Evolutionary conservation across 2,797 vertebrate genomes (phyloP).

Genomic region (Peromyscus aztecus): DNA sequence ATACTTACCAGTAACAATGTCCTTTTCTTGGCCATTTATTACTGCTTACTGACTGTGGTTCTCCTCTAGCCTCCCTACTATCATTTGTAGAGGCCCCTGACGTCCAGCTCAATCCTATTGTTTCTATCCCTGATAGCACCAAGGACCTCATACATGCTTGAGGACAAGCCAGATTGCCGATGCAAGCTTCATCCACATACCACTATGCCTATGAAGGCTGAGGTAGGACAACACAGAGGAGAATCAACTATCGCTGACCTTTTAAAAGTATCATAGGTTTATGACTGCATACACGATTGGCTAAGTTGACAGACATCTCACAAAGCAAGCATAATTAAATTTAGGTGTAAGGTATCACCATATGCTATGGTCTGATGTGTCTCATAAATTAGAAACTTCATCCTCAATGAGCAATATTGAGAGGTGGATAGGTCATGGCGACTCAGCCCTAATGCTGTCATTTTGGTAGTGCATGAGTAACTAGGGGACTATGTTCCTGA

Average conservation of each 20-base stretch:
- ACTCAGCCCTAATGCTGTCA: not conserved
- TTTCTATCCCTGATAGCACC: not conserved
- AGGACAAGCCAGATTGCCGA: not conserved
- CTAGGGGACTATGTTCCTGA: not conserved
- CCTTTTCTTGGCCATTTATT: not conserved
- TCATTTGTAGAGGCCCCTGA: not conserved
- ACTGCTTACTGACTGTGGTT: not conserved
- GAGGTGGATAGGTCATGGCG: not conserved
- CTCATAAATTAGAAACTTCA: not conserved
- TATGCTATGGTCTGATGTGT: not conserved
- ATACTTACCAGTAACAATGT: not conserved
- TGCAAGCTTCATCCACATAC: not conserved
- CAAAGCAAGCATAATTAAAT: slow-evolving; percentile 19
- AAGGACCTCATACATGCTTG: not conserved
- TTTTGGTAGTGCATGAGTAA: not conserved
- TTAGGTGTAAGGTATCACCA: not conserved
- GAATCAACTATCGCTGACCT: not conserved
- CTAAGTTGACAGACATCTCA: not conserved
- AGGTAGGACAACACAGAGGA: not conserved
- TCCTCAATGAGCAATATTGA: not conserved
- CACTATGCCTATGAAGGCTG: not conserved
- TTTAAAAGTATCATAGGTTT: not conserved
- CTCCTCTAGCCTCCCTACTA: not conserved
- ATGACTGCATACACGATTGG: not conserved
- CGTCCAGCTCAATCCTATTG: not conserved